Percentiles rank a stretch among this genome's conserved stretches.
Conservation (phyloP, 1,140 invertebrate genomes). For the Cydia amplana region DNA sequence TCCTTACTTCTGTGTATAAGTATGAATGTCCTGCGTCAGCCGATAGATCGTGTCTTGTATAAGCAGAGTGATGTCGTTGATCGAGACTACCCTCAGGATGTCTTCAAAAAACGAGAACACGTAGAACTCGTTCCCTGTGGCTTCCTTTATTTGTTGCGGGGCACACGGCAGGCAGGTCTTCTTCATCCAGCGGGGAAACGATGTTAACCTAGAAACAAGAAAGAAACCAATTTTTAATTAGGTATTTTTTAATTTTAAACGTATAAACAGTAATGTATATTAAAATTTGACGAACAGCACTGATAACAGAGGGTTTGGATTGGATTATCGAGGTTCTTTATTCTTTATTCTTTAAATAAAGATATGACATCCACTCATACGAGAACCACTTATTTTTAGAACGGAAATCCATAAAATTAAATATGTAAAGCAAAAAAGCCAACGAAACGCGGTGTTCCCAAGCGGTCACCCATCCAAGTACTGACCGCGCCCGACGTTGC, state of each 20-base stretch:
- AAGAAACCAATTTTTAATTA: not conserved
- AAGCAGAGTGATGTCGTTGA: constrained; percentile 84
- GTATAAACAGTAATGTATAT: too few species aligned
- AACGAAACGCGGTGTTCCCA: constrained; percentile 22
- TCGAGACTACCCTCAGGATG: constrained; percentile 82
- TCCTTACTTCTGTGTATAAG: constrained; percentile 83
- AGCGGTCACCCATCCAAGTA: constrained; percentile 27
- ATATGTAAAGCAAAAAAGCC: constrained; percentile 10
- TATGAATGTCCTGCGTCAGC: constrained; percentile 81
- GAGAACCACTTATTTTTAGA: too few species aligned
- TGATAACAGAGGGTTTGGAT: too few species aligned
- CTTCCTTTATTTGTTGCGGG: constrained; percentile 79
- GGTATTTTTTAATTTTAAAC: too few species aligned
- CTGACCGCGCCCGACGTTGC: constrained; percentile 27
- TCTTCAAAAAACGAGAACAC: constrained; percentile 89
- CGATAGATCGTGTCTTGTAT: constrained; percentile 84
- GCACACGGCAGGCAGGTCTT: constrained; percentile 88
- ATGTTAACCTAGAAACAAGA: constrained; percentile 80
- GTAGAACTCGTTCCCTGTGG: constrained; percentile 80
- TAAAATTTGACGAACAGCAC: too few species aligned
- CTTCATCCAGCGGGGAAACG: constrained; percentile 91
- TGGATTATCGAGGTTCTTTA: too few species aligned
- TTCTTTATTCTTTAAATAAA: too few species aligned
- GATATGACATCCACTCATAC: too few species aligned
- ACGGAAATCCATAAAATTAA: not conserved